Base-by-base conservation (phyloP, 2,797 vertebrate species). In the Syngnathus rostellatus region DNA sequence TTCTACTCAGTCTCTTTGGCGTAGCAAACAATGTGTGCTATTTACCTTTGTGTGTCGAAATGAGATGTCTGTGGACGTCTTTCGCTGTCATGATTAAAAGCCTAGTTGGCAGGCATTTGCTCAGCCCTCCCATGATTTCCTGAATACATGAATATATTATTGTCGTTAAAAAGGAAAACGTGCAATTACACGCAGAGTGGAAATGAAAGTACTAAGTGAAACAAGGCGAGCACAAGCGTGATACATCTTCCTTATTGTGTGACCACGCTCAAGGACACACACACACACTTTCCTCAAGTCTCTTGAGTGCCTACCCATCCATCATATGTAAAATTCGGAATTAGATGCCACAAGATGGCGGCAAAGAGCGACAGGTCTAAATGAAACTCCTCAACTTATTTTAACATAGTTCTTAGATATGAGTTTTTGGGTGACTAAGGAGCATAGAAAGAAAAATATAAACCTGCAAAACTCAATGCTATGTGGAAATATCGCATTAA, bases 111-210 rank as follows among this genome's bases (percentile, higher is more conserved):
- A 83, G 78, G 69, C 73, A 46, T 77, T 82, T 82, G 68, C 73
- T 77, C 66, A 76, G 75, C 74, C 73, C 79, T 75, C 77, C 73
- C 73, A 78, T 74, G 68, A 80, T 62, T 77, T 77, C 68, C 76
- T 78, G 84, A 81, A 88, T 84, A 74, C 77, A 88, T 87, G 72
- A 85, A 87, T 88, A 84, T 63, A 83, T 88, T 86, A 86, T 82
- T 80, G 81, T 85, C 77, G 78, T 84, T 85, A 6, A 1, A 37
- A 57, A 57, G 2, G 54, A 14, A 37, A 57, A 17, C 25, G 54
- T 77, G 74, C 74, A 81, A 83, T 86, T 81, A 83, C 48, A 70
- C 68, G 68, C 68, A 78, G 72, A 73, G 70, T 21, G 31, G 68
- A 75, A 82, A 74, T 80, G 72, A 83, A 77, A 74, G 37, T 10